Percentiles rank a stretch among this genome's conserved stretches.
Conservation (phyloP, 2,888 invertebrate species). For the Dryococelus australis region DNA sequence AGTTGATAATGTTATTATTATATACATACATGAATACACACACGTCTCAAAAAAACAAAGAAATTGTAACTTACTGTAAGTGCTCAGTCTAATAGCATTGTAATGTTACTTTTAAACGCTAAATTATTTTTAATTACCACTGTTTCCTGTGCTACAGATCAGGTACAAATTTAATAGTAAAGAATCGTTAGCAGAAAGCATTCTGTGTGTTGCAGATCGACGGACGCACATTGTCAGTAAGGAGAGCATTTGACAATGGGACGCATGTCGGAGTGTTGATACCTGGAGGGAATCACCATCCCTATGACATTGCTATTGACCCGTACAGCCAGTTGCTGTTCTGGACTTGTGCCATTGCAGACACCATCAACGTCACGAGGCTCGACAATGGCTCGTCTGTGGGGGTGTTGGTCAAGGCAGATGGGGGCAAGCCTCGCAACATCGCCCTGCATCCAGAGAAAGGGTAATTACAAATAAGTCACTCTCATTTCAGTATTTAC, state of each 20-base stretch:
- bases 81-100: no score
- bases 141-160: no score
- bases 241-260: constrained; percentile 72
- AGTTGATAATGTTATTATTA: no score
- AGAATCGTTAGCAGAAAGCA: no score
- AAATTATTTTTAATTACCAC: no score
- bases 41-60: no score
- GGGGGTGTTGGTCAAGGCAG: constrained; percentile 76
- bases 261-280: constrained; percentile 65
- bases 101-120: no score
- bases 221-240: constrained; percentile 77
- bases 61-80: no score
- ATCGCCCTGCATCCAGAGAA: constrained; percentile 85
- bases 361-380: constrained; percentile 89
- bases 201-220: constrained; percentile 59
- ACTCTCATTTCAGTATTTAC: no score
- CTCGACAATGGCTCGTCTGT: constrained; percentile 69
- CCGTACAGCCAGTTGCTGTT: constrained; percentile 83
- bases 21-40: no score
- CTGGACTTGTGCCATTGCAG: constrained; percentile 85
- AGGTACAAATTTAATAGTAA: no score
- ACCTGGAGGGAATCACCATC: constrained; percentile 64
- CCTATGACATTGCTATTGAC: constrained; percentile 87
- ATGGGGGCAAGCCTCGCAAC: constrained; percentile 82
- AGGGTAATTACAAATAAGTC: constrained; percentile 61